Evolutionary conservation across 2,888 invertebrate genomes (phyloP).

Genomic region (Scaptomyza caliginosa): DNA sequence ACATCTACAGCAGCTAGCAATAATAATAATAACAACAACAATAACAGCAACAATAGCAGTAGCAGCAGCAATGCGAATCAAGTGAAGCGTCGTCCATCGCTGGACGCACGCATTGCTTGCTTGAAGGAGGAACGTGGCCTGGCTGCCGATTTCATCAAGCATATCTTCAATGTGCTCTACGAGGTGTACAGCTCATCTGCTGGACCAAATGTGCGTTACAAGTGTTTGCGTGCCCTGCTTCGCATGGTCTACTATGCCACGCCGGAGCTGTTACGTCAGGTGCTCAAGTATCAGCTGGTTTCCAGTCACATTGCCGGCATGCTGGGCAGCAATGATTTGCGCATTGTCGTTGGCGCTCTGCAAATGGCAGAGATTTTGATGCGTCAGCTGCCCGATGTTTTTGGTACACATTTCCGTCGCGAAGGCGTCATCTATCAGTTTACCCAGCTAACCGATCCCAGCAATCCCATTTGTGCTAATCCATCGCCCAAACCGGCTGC

Average conservation of each 20-base stretch:
- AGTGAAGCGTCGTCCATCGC: conserved; percentile 76
- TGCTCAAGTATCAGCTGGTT: conserved; percentile 89
- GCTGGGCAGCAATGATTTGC: conserved; percentile 98
- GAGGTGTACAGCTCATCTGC: conserved; percentile 99
- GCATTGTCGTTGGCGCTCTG: conserved; percentile 97
- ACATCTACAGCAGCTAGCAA: conserved; percentile 51
- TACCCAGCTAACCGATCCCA: conserved; percentile 89
- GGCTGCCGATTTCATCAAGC: conserved; percentile 89
- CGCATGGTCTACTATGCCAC: conserved; percentile 98
- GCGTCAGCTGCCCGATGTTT: conserved; percentile 97
- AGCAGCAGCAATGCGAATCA: conserved; percentile 12
- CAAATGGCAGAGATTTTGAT: conserved; percentile 99
- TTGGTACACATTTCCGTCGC: conserved; percentile 96
- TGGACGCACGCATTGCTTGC: conserved; percentile 89
- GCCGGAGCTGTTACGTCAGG: conserved; percentile 92
- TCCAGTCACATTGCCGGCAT: conserved; percentile 99
- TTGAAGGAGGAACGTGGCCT: conserved; percentile 89
- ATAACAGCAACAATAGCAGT: conserved; percentile 19
- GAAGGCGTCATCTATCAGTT: conserved; percentile 98
- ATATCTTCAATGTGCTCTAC: conserved; percentile 96
- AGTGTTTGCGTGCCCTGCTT: conserved; percentile 96
- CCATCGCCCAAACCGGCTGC: conserved; percentile 85
- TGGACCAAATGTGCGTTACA: conserved; percentile 98
- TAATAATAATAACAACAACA: conserved; percentile 34
- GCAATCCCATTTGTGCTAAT: conserved; percentile 86